Evolutionary conservation across 2,888 invertebrate genomes (phyloP), one percentile per base, ranked within the genome.

Genomic region (Scaptomyza polygonia): DNA sequence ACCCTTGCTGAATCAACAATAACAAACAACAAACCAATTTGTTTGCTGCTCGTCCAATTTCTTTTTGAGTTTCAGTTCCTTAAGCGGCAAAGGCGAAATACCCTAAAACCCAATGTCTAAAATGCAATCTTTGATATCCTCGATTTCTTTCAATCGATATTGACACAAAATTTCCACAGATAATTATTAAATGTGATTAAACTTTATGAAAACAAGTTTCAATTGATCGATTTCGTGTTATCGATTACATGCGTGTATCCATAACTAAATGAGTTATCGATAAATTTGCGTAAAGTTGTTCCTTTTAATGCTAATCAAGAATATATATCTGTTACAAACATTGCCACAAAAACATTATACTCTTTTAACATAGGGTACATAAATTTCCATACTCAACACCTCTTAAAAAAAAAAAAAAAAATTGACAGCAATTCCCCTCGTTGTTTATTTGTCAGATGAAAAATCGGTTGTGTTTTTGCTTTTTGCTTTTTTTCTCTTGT

Each of bases 1-100:
- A 66, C 65, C 72, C 67, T 57, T 73, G 74, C 51, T 73, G 59
- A 67, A 73, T 70, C 73, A 73, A 73, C 73, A 74, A 74, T 69
- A 67, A 54, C 47, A 51, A 72, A 72, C 45, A 72, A 65, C 53
- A 29, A 54, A 69, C 54, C 72, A 72, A 72, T 66, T 73, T 73
- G 57, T 44, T 44, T 72, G 65, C 48, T 55, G 52, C 54, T 65
- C 53, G 59, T 43, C 58, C 53, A 56, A 72, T 72, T 57, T 69
- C 42, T 42, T 36, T 36, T 36, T 12, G n/a, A 34, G n/a, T 32
- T 32, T 30, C 39, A 44, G 45, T 53, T 45, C 3, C 30, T 30
- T 21, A 11, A 29, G 7, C 5, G 5, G 25, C 25, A 25, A 5
- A 25, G 25, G 25, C 5, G 25, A 25, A 4, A 4, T 25, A 25